Percentiles rank a stretch among this genome's conserved stretches.
These are phyloP conservation scores for Morone chrysops DNA, from an alignment of 2,113 vertebrate species.

Conservation along the genomic window DNA sequence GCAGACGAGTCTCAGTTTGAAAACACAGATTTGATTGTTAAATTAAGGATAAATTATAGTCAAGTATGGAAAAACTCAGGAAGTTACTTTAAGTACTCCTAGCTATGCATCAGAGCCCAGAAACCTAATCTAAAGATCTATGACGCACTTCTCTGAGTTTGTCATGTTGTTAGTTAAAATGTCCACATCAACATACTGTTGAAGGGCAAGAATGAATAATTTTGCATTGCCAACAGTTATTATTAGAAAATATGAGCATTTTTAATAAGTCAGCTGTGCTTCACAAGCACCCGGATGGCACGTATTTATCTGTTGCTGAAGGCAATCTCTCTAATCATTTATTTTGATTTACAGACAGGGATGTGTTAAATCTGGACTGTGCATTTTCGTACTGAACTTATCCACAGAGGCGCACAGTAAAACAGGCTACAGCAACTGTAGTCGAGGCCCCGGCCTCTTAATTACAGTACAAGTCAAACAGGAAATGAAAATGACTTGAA, in stretches of 20 bases:
- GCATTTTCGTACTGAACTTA: constrained; percentile 32
- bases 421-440: constrained; percentile 31
- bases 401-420: constrained; percentile 24
- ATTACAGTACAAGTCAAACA: constrained; percentile 68
- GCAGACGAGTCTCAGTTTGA: constrained; percentile 7
- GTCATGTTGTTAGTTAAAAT: constrained; percentile 1
- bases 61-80: background rate
- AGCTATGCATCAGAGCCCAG: background rate
- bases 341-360: constrained; percentile 52
- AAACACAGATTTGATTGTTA: constrained; percentile 11
- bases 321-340: constrained; percentile 60
- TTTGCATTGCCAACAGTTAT: constrained; percentile 11
- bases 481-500: constrained; percentile 77
- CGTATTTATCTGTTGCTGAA: constrained; percentile 56
- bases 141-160: constrained; percentile 2
- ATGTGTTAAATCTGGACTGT: constrained; percentile 57
- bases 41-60: constrained; percentile 7
- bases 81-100: background rate
- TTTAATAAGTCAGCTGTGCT: constrained; percentile 38
- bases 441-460: constrained; percentile 56
- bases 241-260: constrained; percentile 19
- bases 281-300: constrained; percentile 26
- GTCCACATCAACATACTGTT: background rate
- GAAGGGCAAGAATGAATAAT: constrained; percentile 32
- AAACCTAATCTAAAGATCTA: background rate